These are phyloP conservation scores for Stigmatopora nigra DNA, from an alignment of 2,113 vertebrate genomes.

Conservation along the genomic window DNA sequence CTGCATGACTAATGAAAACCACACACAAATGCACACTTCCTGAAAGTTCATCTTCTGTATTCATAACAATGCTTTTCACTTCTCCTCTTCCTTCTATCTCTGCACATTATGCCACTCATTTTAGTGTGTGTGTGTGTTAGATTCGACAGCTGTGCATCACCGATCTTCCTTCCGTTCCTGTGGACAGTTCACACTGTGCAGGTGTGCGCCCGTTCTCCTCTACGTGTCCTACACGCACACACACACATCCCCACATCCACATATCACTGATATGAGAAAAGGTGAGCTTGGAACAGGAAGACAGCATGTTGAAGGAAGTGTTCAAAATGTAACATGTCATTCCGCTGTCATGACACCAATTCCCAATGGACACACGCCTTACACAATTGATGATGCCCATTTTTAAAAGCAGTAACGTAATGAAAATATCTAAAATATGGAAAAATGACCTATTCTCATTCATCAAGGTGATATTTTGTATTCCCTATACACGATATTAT, in stretches of 20 bases:
- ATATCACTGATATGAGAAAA: background rate
- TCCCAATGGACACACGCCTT: background rate
- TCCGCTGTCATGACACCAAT: background rate
- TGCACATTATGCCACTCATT: constrained; percentile 14
- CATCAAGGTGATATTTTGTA: too few relatives aligned
- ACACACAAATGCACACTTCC: constrained; percentile 6
- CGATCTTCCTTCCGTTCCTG: constrained; percentile 42
- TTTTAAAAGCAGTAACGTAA: too few relatives aligned
- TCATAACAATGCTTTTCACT: constrained; percentile 5
- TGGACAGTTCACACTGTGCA: constrained; percentile 54
- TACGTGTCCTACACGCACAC: constrained; percentile 45
- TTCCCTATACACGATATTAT: too few relatives aligned
- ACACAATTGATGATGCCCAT: background rate
- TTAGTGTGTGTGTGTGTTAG: constrained; percentile 11
- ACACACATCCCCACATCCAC: constrained; percentile 14
- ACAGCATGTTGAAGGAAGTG: constrained; percentile 19
- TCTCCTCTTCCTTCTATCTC: background rate
- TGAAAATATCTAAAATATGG: too few relatives aligned
- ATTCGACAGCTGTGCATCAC: constrained; percentile 50
- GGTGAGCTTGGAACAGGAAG: constrained; percentile 14
- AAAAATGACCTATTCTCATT: too few relatives aligned
- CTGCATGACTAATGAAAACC: constrained; percentile 55
- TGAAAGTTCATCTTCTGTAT: constrained; percentile 7
- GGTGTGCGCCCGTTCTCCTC: constrained; percentile 53
- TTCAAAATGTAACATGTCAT: background rate